Evolutionary conservation across 2,888 invertebrate species (phyloP).

Genomic region (Pollenia angustigena): DNA sequence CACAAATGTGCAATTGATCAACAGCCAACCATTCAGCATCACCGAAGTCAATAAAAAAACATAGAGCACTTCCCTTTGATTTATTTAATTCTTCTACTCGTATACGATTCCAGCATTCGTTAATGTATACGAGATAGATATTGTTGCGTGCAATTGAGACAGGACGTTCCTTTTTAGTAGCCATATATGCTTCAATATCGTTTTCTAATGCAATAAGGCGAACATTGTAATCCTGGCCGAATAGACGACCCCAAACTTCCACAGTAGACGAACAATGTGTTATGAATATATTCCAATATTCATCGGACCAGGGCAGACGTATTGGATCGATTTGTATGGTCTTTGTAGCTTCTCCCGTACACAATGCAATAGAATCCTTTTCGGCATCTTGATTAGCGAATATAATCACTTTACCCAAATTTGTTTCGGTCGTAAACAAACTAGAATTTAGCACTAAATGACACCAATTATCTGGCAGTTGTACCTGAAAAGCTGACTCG

Average conservation of each 20-base stretch:
- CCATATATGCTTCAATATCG: slow-evolving; percentile 85
- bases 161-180: slow-evolving; percentile 77
- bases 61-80: slow-evolving; percentile 84
- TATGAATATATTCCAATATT: slow-evolving; percentile 86
- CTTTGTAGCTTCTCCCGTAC: slow-evolving; percentile 61
- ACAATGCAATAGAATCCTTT: slow-evolving; percentile 63
- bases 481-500: slow-evolving; percentile 87
- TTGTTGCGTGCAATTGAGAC: slow-evolving; percentile 77
- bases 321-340: slow-evolving; percentile 76
- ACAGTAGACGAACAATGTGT: slow-evolving; percentile 87
- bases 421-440: slow-evolving; percentile 83
- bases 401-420: slow-evolving; percentile 79
- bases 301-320: slow-evolving; percentile 78
- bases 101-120: slow-evolving; percentile 86
- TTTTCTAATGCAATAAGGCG: slow-evolving; percentile 85
- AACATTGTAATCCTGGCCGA: slow-evolving; percentile 87
- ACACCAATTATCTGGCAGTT: slow-evolving; percentile 89
- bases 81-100: slow-evolving; percentile 85
- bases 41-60: slow-evolving; percentile 91
- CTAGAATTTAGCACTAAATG: slow-evolving; percentile 86
- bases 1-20: slow-evolving; percentile 86
- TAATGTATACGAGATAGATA: slow-evolving; percentile 83
- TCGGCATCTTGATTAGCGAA: slow-evolving; percentile 79
- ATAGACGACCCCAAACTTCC: slow-evolving; percentile 88
- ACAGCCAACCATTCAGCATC: slow-evolving; percentile 87